Conservation (phyloP, 2,888 invertebrate species). For the Pocota personata region DNA sequence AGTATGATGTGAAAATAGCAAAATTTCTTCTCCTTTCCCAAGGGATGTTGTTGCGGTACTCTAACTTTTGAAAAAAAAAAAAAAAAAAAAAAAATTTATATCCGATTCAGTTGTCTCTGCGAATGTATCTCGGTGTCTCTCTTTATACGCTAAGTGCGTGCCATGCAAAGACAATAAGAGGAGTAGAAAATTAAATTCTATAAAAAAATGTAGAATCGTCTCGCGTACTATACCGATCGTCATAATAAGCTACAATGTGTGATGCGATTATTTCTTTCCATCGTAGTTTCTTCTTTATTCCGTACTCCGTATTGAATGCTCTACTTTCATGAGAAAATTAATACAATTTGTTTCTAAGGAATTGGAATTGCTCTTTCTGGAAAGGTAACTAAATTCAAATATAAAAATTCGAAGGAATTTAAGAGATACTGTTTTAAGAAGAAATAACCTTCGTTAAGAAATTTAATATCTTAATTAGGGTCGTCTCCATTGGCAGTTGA, state of each 20-base stretch:
- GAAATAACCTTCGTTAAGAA: too few species aligned
- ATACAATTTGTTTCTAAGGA: too few species aligned
- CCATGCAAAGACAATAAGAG: background rate
- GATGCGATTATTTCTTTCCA: background rate
- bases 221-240: background rate
- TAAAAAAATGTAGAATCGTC: background rate
- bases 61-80: constrained; percentile 5
- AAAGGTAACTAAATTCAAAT: too few species aligned
- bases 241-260: background rate
- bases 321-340: background rate
- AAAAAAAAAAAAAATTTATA: background rate
- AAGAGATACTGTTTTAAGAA: too few species aligned
- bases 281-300: background rate
- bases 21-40: constrained; percentile 32
- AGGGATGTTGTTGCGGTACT: constrained; percentile 27
- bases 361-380: too few species aligned
- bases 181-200: background rate
- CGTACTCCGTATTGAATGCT: background rate
- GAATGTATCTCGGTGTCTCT: background rate
- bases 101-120: constrained; percentile 33
- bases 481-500: too few species aligned
- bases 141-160: background rate
- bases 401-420: too few species aligned
- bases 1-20: constrained; percentile 39
- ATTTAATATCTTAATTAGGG: too few species aligned